Evolutionary conservation across 2,888 invertebrate species (phyloP), one percentile per base, ranked within the genome.

Genomic region (Mactromeris polynyma): DNA sequence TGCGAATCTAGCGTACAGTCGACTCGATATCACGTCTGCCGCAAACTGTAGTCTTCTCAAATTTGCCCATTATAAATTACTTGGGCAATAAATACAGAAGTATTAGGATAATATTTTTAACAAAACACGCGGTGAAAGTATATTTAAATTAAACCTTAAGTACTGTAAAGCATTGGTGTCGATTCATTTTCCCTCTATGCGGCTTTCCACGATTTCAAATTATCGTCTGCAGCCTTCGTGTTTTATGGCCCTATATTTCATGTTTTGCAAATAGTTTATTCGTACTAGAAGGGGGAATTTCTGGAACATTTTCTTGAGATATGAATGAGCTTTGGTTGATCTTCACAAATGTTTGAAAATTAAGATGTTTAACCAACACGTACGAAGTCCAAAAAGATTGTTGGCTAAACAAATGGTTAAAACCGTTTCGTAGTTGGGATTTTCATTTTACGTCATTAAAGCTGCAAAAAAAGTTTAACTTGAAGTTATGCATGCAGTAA

Each of bases 231-330:
- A 79, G 19, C 31, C 42, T 36, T 42, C 26, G 78, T 83, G 82
- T 81, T 88, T 87, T 88, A 88, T 85, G 85, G 64, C 36, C 86
- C 86, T 54, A 81, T 87, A 87, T 82, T 87, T 87, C 82, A 87
- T 87, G 86, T 87, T 82, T 85, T 85, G 58, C 42, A 51, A 87
- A 87, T 77, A 83, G 82, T 38, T 87, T 82, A 82, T 82, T 38
- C 26, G 2, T 21, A 26, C 33, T 33, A 69, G 77, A n/a, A 79
- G 46, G 21, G 26, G 21, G n/a, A 73, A 11, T 33, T 73, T 79
- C 79, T 79, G 79, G 79, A 40, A 79, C 73, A 33, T 73, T 33
- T 58, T 73, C 36, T 58, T 19, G 58, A 58, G 7, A 58, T 21
- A 26, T 7, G 33, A 33, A 73, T 73, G 0, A 31, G 31, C 7